Evolutionary conservation across 2,888 invertebrate species (phyloP), one percentile per base, ranked within the genome.

Genomic region (Eurytoma adleriae): DNA sequence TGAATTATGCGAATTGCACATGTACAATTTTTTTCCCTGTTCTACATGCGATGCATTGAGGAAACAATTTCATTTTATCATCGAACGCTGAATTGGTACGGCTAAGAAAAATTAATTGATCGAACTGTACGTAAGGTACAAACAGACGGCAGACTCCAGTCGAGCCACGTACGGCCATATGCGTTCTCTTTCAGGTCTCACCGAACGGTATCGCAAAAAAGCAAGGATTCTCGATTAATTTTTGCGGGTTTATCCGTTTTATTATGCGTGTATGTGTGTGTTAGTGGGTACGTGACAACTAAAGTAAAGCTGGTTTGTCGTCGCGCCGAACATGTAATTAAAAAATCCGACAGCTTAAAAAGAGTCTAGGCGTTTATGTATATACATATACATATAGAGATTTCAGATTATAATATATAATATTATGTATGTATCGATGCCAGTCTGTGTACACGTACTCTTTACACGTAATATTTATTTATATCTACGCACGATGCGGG

Each of bases 391-490:
- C 80, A 82, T 61, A 81, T 66, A 77, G 66, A 73, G 78, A 69
- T 40, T 70, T 75, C 20, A 67, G 62, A 72, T 68, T 75, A 75
- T 80, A 71, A 67, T 52, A 73, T 71, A 61, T 76, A 79, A 77
- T 74, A 62, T 74, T 79, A 67, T 81, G 79, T 82, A 79, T 78
- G 76, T 83, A 70, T 81, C 80, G 69, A 76, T 78, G 81, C 79
- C 80, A 70, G 81, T 82, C 82, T 84, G 82, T 81, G 79, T 83
- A 80, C 80, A 72, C 77, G 81, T 82, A 82, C 79, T 82, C 77
- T 83, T 81, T 76, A 75, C 80, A 82, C 68, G 69, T 83, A 79
- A 81, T 76, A 78, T 68, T 76, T 73, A 76, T 78, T 83, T 72
- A 70, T 80, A 77, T 77, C 56, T 68, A 72, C 62, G 73, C 71